Evolutionary conservation across 2,113 vertebrate genomes (phyloP).

Genomic region (Marmota monax): DNA sequence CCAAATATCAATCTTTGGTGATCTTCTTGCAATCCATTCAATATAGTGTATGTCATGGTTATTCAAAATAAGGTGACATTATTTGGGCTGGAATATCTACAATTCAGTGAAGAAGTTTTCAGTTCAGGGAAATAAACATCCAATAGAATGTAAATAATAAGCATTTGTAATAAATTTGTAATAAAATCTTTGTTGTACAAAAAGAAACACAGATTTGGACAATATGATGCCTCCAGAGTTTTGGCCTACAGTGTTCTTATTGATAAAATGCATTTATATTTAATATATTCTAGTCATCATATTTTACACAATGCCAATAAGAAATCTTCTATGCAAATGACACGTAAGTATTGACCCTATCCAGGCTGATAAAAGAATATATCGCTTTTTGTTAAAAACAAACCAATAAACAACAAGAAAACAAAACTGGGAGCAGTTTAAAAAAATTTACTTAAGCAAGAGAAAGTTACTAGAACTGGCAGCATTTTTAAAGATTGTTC

Average conservation of each 20-base stretch:
- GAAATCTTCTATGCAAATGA: background rate
- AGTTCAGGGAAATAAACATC: background rate
- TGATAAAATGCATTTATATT: background rate
- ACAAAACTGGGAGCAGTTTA: background rate
- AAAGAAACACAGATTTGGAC: background rate
- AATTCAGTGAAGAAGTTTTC: background rate
- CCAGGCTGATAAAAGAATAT: background rate
- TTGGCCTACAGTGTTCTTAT: background rate
- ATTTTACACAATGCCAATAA: background rate
- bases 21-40: background rate
- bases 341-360: background rate
- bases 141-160: background rate
- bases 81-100: background rate
- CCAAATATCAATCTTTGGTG: background rate
- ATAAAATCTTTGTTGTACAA: background rate
- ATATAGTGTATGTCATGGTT: background rate
- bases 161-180: background rate
- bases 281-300: background rate
- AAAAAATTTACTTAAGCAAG: background rate
- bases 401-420: background rate
- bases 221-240: background rate
- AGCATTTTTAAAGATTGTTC: background rate
- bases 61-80: background rate
- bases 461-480: background rate
- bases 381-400: background rate